A percentile compares a stretch with the other conserved stretches of the same genome.
These are phyloP conservation scores for Trichogramma evanescens DNA, from an alignment of 2,888 invertebrate species.

Conservation along the genomic window DNA sequence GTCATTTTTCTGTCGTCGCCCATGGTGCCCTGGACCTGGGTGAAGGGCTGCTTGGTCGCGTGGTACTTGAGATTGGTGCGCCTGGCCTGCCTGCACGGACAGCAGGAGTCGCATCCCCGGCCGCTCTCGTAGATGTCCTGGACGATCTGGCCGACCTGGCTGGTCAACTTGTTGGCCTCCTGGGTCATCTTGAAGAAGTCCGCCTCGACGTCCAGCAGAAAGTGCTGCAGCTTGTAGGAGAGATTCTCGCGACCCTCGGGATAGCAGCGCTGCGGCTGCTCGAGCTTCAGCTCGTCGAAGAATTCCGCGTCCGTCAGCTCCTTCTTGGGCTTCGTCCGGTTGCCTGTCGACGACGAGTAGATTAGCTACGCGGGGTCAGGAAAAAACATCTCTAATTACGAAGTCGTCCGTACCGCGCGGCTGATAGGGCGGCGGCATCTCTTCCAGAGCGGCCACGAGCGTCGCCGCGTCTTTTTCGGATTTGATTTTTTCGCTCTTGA, in stretches of 20 bases:
- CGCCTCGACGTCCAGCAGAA: conserved; percentile 33
- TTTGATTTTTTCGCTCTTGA: too few relatives aligned
- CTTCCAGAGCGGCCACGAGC: too few relatives aligned
- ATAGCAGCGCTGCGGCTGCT: conserved; percentile 22
- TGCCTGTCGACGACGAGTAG: background rate
- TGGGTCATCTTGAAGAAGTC: conserved; percentile 30
- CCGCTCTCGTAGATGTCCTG: conserved; percentile 21
- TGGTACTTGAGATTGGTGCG: conserved; percentile 30
- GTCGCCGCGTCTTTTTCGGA: too few relatives aligned
- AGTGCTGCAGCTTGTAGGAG: conserved; percentile 39
- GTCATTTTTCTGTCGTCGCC: conserved; percentile 27
- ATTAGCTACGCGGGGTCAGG: too few relatives aligned
- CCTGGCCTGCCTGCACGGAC: conserved; percentile 33
- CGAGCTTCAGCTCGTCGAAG: conserved; percentile 24
- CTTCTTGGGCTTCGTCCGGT: conserved; percentile 26
- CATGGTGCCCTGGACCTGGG: conserved; percentile 31
- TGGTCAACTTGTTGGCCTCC: conserved; percentile 29
- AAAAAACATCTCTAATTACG: too few relatives aligned
- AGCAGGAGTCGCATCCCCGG: conserved; percentile 29
- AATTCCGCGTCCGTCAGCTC: conserved; percentile 29
- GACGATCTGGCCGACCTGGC: conserved; percentile 1
- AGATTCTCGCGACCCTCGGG: conserved; percentile 35
- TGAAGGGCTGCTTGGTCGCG: conserved; percentile 28
- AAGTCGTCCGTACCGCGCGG: too few relatives aligned
- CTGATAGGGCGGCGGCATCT: too few relatives aligned